Base-by-base conservation (phyloP, 2,113 vertebrate genomes). In the Ictalurus furcatus region DNA sequence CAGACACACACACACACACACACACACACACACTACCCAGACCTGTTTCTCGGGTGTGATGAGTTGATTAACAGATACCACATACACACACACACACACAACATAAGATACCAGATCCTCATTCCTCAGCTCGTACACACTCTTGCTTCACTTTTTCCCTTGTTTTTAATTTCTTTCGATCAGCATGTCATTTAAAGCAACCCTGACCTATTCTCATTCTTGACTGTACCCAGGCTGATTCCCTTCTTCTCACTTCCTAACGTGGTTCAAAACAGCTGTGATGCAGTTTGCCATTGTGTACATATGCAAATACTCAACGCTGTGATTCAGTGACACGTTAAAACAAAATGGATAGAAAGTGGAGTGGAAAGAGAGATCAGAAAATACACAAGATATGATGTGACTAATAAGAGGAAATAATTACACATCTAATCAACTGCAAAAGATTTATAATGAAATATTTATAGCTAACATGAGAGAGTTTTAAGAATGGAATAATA, bases 1-100 rank as follows among this genome's bases (percentile, higher is more conserved):
- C 40, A 48, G 6, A 61, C 65, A 69, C n/a, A 79, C 16, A 11
- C 69, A 30, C 69, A 6, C 65, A 71, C 30, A 73, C 34, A 21
- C n/a, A 86, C 54, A 28, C 9, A 69, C 76, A 76, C 52, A 82
- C 23, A 17, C 83, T 59, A 44, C 30, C 37, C 65, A 21, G 76
- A 88, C 90, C 67, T 63, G 90, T 88, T 83, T 40, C 44, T 81
- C 56, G 58, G 87, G 87, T 76, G 58, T 85, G 87, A 40, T 14
- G n/a, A 21, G 28, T 54, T 67, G 34, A 86, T 85, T 37, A 85
- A 56, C 17, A 61, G 56, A 59, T 48, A 63, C 44, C 16, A 25
- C 37, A 34, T 16, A 23, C 28, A 76, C 73, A 80, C 23, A 56
- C 82, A 40, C 40, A 44, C 40, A 80, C 37, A n/a, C n/a, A 34